Base-by-base conservation (phyloP, 2,113 vertebrate genomes). In the Leuciscus idus region DNA sequence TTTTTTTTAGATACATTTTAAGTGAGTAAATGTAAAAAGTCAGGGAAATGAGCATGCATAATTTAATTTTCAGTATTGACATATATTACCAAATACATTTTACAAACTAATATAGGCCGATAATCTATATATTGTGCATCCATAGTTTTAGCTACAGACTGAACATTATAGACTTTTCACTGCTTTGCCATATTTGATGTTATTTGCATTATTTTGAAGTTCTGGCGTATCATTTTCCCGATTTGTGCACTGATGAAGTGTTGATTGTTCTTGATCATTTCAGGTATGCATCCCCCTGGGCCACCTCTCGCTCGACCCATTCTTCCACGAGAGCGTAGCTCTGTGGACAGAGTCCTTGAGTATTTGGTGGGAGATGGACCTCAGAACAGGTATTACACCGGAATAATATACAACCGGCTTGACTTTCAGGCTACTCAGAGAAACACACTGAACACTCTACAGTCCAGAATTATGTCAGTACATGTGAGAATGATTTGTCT, bases 321-420 rank as follows among this genome's bases (percentile, higher is more conserved):
- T 91, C 96, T 99, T 79, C 97, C 98, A 66, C 94, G 96, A 93
- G 97, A 99, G 89, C 95, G 98, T 80, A 96, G 97, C 83, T 89
- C 96, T 75, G 23, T 99, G 92, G 98, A 99, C 91, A 90, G 98
- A 93, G 93, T 99, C 90, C 96, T 99, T 85, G 98, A 99, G 86
- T 99, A 98, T 91, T 95, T 99, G 89, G 98, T 99, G 83, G 98
- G 98, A 17, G 98, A 99, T 87, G 98, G 98, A 91, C 98, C 98
- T 86, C 98, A 99, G 91, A 99, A 99, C 96, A 98, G 98, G 98
- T 99, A 91, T 86, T n/a, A 11, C 17, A 7, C 76, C 9, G 39
- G 26, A 78, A 28, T 2, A 17, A 64, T 52, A 64, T 10, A 55
- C 21, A 10, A 10, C 13, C 4, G 52, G 33, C 62, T 36, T 50